Percentiles rank a stretch among this genome's conserved stretches.
phyloP scores from a whole-genome alignment of 1,140 invertebrate species.

The Hesperophylax magnus region DNA sequence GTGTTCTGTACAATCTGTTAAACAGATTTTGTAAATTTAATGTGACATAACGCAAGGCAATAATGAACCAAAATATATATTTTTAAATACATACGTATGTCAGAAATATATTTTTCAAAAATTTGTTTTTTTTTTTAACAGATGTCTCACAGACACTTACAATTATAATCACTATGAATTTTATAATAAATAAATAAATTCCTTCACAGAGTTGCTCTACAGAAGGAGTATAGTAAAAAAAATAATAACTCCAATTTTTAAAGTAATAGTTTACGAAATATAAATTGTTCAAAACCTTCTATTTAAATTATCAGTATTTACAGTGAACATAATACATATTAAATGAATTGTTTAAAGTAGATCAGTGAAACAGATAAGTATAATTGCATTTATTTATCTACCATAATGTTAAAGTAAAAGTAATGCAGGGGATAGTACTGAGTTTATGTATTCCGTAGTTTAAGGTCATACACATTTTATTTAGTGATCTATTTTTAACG shows the following conservation, averaged over 20 bases:
- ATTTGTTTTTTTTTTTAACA: no score
- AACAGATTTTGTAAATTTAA: background rate
- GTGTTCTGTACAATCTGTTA: no score
- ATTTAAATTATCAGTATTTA: slow-evolving; percentile 6
- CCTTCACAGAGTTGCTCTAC: no score
- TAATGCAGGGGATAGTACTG: slow-evolving; percentile 23
- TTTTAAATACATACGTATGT: background rate
- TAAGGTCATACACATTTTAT: slow-evolving; percentile 40
- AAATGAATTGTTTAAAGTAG: background rate
- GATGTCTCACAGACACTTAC: no score
- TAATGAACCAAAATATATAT: background rate
- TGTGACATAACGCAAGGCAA: background rate
- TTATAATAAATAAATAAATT: no score
- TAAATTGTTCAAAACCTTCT: no score
- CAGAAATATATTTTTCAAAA: background rate
- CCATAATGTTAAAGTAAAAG: background rate
- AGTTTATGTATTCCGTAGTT: slow-evolving; percentile 32
- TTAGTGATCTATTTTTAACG: slow-evolving; percentile 39
- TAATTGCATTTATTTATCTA: slow-evolving; percentile 25
- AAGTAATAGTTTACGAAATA: no score
- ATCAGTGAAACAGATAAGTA: slow-evolving; percentile 6
- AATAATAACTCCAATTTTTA: no score
- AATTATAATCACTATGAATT: no score
- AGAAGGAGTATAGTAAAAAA: no score
- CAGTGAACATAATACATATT: background rate